Evolutionary conservation across 2,888 invertebrate species (phyloP), one percentile per base, ranked within the genome.

Genomic region (Phlogophora meticulosa): DNA sequence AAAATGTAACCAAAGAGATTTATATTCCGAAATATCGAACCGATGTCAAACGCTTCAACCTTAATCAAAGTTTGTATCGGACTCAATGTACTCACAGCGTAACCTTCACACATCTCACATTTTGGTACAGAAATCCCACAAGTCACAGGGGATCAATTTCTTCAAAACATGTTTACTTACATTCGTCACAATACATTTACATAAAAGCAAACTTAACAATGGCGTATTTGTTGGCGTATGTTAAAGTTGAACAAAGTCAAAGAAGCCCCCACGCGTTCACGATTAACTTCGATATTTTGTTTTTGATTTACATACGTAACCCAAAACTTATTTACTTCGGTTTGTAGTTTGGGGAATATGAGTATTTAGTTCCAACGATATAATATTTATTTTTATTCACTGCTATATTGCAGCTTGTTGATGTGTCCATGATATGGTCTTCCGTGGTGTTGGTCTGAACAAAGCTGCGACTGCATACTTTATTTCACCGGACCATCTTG

Each of bases 141-240:
- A 80, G 61, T 79, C 57, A 63, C 53, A 61, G 51, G 72, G 57
- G 72, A 73, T 65, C 60, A 72, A 69, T 74, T 77, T 74, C 73
- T 70, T 73, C 65, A 68, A 72, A 75, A 72, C 58, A 66, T 68
- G 73, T 80, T 83, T 69, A 51, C 52, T 13, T 45, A 58, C 60
- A 32, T 56, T 66, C 60, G 62, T 62, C 70, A 67, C 65, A 72
- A 76, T 70, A 73, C 56, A 80, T 73, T 76, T 69, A 75, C 60
- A 74, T 77, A 82, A 79, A 74, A 52, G 49, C 34, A 43, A 68
- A 43, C 62, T 70, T 55, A 74, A 84, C 80, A 82, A 74, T 75
- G 58, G 20, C 24, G 64, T 64, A 58, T 66, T 79, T 78, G 72
- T 78, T 80, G 71, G 58, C 43, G 60, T 67, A 60, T 58, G 60